phyloP scores from a whole-genome alignment of 2,797 vertebrate genomes.

The Scolopax rusticola region DNA sequence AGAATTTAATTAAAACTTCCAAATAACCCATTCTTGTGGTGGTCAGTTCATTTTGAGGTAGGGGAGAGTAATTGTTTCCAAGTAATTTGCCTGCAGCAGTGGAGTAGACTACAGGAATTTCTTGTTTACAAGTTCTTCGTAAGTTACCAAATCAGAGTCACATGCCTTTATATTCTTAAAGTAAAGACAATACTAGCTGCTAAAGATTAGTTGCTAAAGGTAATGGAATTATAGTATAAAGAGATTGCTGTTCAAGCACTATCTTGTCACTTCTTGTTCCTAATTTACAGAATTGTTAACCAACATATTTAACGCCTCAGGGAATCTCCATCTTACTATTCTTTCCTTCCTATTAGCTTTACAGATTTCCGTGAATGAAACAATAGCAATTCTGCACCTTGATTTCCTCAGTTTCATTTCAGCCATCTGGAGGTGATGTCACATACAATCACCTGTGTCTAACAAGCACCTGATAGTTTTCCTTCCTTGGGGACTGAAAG shows the following conservation, averaged over 20 bases:
- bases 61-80: background rate
- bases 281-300: conserved; percentile 20
- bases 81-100: background rate
- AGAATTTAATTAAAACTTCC: conserved; percentile 42
- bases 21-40: conserved; percentile 3
- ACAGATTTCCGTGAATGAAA: conserved; percentile 33
- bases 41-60: conserved; percentile 27
- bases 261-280: conserved; percentile 31
- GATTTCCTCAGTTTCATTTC: conserved; percentile 31
- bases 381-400: conserved; percentile 13
- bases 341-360: conserved; percentile 19
- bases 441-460: conserved; percentile 18
- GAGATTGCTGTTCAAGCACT: background rate
- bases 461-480: background rate
- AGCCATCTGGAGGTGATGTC: conserved; percentile 50
- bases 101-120: conserved; percentile 6
- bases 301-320: background rate
- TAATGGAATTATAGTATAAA: background rate
- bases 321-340: conserved; percentile 3
- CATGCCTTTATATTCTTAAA: background rate
- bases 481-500: background rate
- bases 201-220: conserved; percentile 43
- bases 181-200: background rate
- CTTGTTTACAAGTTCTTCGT: background rate
- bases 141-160: background rate